Base-by-base conservation (phyloP, 2,797 vertebrate species). In the Salmo trutta region DNA sequence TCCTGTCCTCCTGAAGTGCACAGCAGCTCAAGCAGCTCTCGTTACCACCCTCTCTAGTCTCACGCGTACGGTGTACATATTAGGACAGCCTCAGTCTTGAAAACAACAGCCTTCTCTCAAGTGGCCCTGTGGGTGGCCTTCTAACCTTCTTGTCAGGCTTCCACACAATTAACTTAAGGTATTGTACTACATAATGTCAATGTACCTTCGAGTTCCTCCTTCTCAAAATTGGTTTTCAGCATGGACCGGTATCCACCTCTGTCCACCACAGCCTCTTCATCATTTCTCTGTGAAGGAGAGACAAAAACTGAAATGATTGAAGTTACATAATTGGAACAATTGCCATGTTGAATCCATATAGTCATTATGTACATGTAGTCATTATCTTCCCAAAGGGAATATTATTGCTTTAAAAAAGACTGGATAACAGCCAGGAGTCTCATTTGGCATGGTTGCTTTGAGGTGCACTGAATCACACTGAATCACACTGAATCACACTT, bases 121-220 rank as follows among this genome's bases (percentile, higher is more conserved):
- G 79, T 83, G 86, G 81, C 85, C 65, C 78, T 80, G 89, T 90
- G 76, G 89, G 88, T 52, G 79, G 81, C 80, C 68, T 69, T 69
- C 83, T 8, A 24, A 59, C 62, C 70, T 81, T 84, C n/a, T 19
- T 54, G 75, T 62, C 75, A 80, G 41, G 41, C 41, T 47, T 47
- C 62, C 41, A 47, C 10, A 12, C 41, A 47, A 47, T 47, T 47
- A 10, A 47, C 19, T 62, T 62, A 62, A 24, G 62, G 7, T 12
- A 64, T 27, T 64, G 36, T 67, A 66, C 41, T 56, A 12, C 10
- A 47, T 47, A 47, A 47, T 47, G 21, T 68, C 1, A 1, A 15
- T 33, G 84, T 93, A 99, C 98, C 98, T 97, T 99, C 98, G 73
- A 99, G 91, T 85, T 99, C 98, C 87, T 99, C 98, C 86, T 98